Base-by-base conservation (phyloP, 2,113 vertebrate species). In the Upupa epops region DNA sequence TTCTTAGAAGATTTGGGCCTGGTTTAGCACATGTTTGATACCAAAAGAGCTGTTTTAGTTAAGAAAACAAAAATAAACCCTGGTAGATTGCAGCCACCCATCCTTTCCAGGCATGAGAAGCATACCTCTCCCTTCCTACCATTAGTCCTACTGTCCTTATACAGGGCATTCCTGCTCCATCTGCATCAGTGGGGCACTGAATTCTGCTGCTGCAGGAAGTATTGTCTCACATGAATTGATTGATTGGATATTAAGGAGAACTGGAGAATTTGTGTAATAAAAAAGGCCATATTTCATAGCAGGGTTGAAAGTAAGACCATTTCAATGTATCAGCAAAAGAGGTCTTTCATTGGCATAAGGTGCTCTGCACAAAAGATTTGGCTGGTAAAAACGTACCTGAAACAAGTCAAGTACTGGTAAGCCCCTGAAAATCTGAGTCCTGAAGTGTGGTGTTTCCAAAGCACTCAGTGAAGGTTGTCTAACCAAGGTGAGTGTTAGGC, bases 51-150 rank as follows among this genome's bases (percentile, higher is more conserved):
- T 60, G 75, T 72, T 96, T 83, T 84, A 87, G 64, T 89, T 93
- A 89, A 82, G 71, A 94, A 95, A 96, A 92, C 78, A 92, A 94
- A 96, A 95, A 93, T 70, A 94, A 92, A 85, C 55, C 36, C 71
- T 12, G 9, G 51, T 87, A 92, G 78, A 87, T 91, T 76, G 78
- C 70, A 87, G 89, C 56, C 55, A 79, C 59, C 46, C 66, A 1
- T 87, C 81, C 28, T 70, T 61, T 93, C 59, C 49, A 21, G 59
- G 66, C 4, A 5, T 12, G 40, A 84, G 77, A 73, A 22, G 29
- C 3, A 1, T 6, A 19, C 2, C 6, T 34, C 19, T 5, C 1
- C 8, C 85, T 49, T 21, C 52, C 6, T 15, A 42, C 0, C 0
- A 2, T 69, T 20, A 56, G 24, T 65, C 75, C 61, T 8, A 22